A percentile compares a stretch with the other conserved stretches of the same genome.
phyloP scores from a whole-genome alignment of 1,140 invertebrate species.

The Bombus superbus region DNA sequence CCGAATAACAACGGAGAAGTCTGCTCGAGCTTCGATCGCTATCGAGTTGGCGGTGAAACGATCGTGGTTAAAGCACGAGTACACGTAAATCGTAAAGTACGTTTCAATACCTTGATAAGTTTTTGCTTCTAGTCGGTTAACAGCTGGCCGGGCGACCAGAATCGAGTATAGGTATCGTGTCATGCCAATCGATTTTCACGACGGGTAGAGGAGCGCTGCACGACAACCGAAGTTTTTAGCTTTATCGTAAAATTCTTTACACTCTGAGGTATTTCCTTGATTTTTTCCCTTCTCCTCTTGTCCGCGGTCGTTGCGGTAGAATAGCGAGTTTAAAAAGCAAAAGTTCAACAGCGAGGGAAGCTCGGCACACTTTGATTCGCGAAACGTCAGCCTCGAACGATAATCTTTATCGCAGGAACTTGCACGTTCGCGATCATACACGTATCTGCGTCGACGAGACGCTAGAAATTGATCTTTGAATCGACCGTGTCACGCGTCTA shows the following conservation, averaged over 20 bases:
- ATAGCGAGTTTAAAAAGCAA: background rate
- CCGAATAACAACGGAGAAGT: background rate
- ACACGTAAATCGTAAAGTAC: background rate
- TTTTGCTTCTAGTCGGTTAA: background rate
- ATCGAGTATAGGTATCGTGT: background rate
- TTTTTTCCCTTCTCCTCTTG: no score
- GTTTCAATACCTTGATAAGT: background rate
- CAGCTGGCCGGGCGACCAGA: background rate
- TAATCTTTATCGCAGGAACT: background rate
- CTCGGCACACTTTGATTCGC: background rate
- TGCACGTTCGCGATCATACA: background rate
- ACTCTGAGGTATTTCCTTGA: background rate
- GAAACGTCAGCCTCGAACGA: background rate
- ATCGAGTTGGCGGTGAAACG: background rate
- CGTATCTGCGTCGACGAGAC: conserved; percentile 7
- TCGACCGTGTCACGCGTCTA: conserved; percentile 27
- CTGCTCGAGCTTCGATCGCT: background rate
- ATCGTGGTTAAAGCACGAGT: background rate
- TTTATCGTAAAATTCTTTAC: no score
- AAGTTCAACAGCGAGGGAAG: no score
- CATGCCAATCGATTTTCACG: background rate
- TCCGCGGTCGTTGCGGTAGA: background rate
- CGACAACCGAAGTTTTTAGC: background rate
- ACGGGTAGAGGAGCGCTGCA: no score
- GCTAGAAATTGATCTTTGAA: conserved; percentile 10